These are phyloP conservation scores for Oryzias woworae DNA, from an alignment of 2,113 vertebrate genomes.

Conservation along the genomic window DNA sequence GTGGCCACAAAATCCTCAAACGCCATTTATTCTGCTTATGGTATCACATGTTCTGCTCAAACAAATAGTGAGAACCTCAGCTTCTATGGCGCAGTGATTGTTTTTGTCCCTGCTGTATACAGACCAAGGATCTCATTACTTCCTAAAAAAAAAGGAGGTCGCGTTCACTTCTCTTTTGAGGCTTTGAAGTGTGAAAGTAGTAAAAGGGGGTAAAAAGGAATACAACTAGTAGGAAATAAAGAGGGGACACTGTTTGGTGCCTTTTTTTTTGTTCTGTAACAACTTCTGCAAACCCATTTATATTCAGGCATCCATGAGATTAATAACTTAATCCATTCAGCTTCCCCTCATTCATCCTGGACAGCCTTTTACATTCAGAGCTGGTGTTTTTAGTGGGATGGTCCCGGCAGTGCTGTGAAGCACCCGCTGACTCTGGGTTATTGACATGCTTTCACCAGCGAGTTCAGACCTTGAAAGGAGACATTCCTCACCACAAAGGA, in stretches of 20 bases:
- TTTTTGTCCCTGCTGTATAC: constrained; percentile 37
- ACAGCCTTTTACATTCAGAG: constrained; percentile 45
- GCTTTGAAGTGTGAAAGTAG: constrained; percentile 35
- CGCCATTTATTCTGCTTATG: constrained; percentile 64
- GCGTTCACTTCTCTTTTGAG: constrained; percentile 22
- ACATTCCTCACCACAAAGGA: constrained; percentile 81
- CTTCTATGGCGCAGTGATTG: constrained; percentile 24
- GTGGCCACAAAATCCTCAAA: constrained; percentile 65
- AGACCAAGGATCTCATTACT: constrained; percentile 43
- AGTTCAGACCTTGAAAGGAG: constrained; percentile 81
- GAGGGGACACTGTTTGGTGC: constrained; percentile 20
- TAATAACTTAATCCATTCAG: constrained; percentile 57
- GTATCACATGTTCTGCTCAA: constrained; percentile 58
- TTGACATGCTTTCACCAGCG: constrained; percentile 79
- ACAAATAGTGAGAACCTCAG: constrained; percentile 55
- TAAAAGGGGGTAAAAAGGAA: constrained; percentile 15
- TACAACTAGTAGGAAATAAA: constrained; percentile 23
- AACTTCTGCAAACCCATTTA: constrained; percentile 37
- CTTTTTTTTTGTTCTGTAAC: constrained; percentile 15
- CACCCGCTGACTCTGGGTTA: constrained; percentile 74
- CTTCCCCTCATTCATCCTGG: constrained; percentile 25
- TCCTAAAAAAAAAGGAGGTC: constrained; percentile 42
- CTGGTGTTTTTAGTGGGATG: constrained; percentile 50
- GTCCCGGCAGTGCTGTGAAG: constrained; percentile 61
- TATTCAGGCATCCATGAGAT: constrained; percentile 63